Evolutionary conservation across 2,888 invertebrate genomes (phyloP).

Genomic region (Mycalesis mineus): DNA sequence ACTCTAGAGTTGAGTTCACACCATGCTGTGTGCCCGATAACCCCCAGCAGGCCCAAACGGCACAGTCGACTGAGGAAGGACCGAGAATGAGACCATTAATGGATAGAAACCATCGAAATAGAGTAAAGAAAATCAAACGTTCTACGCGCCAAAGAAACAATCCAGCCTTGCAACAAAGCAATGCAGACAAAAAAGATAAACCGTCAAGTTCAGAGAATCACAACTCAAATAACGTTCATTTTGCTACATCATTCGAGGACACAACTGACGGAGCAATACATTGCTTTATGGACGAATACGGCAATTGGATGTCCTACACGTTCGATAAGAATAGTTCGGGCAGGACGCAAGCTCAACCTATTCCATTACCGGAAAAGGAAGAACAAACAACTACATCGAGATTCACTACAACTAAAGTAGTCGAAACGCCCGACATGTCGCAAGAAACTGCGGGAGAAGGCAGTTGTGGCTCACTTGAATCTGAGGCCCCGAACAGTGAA

Average conservation of each 20-base stretch:
- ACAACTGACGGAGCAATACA: slow-evolving; percentile 91
- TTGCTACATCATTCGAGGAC: slow-evolving; percentile 89
- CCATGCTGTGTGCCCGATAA: slow-evolving; percentile 62
- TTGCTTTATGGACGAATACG: slow-evolving; percentile 90
- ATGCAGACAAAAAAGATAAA: slow-evolving; percentile 55
- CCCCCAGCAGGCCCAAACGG: slow-evolving; percentile 45
- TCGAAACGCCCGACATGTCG: slow-evolving; percentile 57
- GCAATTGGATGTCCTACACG: slow-evolving; percentile 89
- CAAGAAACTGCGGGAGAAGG: slow-evolving; percentile 67
- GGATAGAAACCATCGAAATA: slow-evolving; percentile 71
- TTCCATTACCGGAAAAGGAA: slow-evolving; percentile 57
- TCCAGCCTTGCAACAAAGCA: slow-evolving; percentile 52
- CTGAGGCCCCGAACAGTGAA: slow-evolving; percentile 64
- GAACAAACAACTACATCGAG: slow-evolving; percentile 49
- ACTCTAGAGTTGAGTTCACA: slow-evolving; percentile 78
- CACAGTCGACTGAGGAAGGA: slow-evolving; percentile 52
- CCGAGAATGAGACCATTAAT: slow-evolving; percentile 65
- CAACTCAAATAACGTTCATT: slow-evolving; percentile 73
- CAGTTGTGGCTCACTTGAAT: slow-evolving; percentile 72
- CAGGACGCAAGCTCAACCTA: slow-evolving; percentile 61
- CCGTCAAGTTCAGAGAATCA: slow-evolving; percentile 45
- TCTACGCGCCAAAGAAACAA: slow-evolving; percentile 72
- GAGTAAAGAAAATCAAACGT: slow-evolving; percentile 77
- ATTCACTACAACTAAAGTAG: slow-evolving; percentile 48
- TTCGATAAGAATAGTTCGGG: slow-evolving; percentile 88